These are phyloP conservation scores for Luffia ferchaultella DNA, from an alignment of 2,888 invertebrate species.

Conservation along the genomic window DNA sequence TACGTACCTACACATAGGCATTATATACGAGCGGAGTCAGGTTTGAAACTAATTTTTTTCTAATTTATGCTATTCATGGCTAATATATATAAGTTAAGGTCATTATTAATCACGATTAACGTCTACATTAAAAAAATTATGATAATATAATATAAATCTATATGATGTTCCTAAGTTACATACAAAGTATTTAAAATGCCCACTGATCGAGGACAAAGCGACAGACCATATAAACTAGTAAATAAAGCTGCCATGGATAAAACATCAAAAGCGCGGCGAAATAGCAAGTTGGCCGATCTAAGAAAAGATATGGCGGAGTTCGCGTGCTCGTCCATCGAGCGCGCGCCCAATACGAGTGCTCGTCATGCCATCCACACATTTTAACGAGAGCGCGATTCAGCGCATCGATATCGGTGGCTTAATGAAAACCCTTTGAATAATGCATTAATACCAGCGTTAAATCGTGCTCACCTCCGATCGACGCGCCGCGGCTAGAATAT, in stretches of 20 bases:
- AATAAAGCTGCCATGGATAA: neutral
- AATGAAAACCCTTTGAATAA: slow-evolving; percentile 66
- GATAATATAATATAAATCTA: too few species aligned
- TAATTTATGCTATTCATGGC: too few species aligned
- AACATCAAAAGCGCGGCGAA: neutral
- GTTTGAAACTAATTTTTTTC: too few species aligned
- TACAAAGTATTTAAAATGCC: too few species aligned
- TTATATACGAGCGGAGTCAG: too few species aligned
- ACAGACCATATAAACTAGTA: neutral
- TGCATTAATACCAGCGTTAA: slow-evolving; percentile 65
- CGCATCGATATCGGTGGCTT: slow-evolving; percentile 54
- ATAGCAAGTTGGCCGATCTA: slow-evolving; percentile 23
- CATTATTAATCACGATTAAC: too few species aligned
- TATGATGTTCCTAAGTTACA: too few species aligned
- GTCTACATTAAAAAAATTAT: too few species aligned
- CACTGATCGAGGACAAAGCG: too few species aligned
- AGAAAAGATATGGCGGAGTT: slow-evolving; percentile 19
- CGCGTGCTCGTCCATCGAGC: slow-evolving; percentile 28
- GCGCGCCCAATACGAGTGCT: slow-evolving; percentile 44
- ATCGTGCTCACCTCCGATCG: slow-evolving; percentile 61
- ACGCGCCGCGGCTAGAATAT: slow-evolving; percentile 47
- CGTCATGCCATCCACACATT: slow-evolving; percentile 64
- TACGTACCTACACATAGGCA: too few species aligned
- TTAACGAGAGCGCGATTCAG: slow-evolving; percentile 61
- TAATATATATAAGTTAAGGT: too few species aligned